phyloP scores from a whole-genome alignment of 2,888 invertebrate genomes.

The Ophion ventricosus region DNA sequence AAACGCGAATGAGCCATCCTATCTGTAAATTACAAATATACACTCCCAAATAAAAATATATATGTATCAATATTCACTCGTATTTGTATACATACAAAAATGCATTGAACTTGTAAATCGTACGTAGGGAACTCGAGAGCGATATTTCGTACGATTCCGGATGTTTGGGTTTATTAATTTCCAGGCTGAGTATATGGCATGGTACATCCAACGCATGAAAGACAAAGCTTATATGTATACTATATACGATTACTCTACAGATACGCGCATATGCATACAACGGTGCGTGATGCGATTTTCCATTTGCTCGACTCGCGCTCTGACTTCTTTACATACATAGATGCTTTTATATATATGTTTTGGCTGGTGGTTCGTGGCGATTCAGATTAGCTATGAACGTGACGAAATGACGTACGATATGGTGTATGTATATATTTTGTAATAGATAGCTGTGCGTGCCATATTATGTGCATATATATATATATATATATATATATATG shows the following conservation, averaged over 20 bases:
- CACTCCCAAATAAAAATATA: neutral
- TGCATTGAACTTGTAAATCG: constrained; percentile 2
- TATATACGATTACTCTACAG: neutral
- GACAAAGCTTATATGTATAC: neutral
- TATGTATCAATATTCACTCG: neutral
- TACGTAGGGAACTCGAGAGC: constrained; percentile 27
- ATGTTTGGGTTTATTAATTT: constrained; percentile 70
- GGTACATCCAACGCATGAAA: constrained; percentile 29
- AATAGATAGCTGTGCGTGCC: constrained; percentile 37
- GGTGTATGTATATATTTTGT: constrained; percentile 30
- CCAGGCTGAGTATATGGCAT: constrained; percentile 42
- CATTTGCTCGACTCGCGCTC: constrained; percentile 53
- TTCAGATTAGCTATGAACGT: constrained; percentile 62
- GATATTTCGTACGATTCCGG: constrained; percentile 62
- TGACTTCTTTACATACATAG: constrained; percentile 57
- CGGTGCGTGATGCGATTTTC: constrained; percentile 61
- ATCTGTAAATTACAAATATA: neutral
- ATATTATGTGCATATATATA: constrained; percentile 5
- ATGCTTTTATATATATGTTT: constrained; percentile 22
- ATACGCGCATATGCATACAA: constrained; percentile 22
- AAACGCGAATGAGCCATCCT: neutral
- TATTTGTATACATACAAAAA: constrained; percentile 7
- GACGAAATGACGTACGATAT: constrained; percentile 63
- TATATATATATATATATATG: constrained; percentile 14
- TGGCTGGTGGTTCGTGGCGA: constrained; percentile 56